Conservation (phyloP, 2,797 vertebrate species). For the Phataginus tricuspis region DNA sequence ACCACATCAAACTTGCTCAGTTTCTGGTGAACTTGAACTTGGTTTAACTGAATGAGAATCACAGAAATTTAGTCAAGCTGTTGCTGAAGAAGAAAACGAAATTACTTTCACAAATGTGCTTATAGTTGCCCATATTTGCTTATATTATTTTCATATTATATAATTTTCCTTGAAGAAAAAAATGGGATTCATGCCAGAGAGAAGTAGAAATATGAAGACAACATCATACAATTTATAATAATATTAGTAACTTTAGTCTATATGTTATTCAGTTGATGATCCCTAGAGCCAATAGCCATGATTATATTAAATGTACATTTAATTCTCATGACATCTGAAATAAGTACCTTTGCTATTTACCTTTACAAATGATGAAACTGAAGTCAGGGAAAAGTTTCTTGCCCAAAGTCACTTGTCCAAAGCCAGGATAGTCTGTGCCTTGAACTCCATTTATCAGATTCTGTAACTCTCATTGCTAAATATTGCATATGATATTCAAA, state of each 20-base stretch:
- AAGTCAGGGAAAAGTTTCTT: neutral
- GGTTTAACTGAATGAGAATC: neutral
- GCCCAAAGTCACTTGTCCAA: neutral
- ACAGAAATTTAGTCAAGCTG: neutral
- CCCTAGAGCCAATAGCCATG: neutral
- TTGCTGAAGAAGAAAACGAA: neutral
- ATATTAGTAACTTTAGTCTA: neutral
- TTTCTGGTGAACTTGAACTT: neutral
- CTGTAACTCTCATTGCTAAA: neutral
- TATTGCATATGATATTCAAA: neutral
- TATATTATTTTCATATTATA: neutral
- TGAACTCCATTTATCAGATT: neutral
- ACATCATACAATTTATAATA: neutral
- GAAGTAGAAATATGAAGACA: neutral
- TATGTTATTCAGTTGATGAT: neutral
- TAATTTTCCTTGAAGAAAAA: neutral
- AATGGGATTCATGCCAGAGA: neutral
- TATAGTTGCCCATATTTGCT: neutral
- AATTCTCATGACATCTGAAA: neutral
- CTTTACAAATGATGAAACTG: neutral
- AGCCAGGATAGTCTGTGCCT: neutral
- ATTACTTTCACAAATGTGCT: neutral
- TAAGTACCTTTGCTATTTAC: neutral
- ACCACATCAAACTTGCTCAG: neutral
- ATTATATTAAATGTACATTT: neutral